Conservation (phyloP, 1,140 invertebrate genomes). For the Drosophila suzukii region DNA sequence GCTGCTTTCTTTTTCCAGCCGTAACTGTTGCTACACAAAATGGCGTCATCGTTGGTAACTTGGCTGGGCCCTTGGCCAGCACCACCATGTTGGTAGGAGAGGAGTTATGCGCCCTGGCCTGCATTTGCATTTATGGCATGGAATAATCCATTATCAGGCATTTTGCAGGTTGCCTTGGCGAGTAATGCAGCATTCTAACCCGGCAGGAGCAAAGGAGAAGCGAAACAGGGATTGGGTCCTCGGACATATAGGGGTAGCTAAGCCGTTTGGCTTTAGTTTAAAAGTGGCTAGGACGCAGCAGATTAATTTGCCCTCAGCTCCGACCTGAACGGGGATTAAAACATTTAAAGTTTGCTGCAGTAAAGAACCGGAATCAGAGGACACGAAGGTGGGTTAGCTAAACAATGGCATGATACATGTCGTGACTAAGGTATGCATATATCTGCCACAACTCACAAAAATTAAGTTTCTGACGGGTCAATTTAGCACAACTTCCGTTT, state of each 20-base stretch:
- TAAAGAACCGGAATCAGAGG: constrained; percentile 6
- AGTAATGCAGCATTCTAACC: constrained; percentile 67
- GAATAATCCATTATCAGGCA: constrained; percentile 82
- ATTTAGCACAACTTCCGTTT: too few relatives aligned
- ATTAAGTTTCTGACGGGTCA: too few relatives aligned
- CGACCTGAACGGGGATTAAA: constrained; percentile 52
- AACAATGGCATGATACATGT: constrained; percentile 17
- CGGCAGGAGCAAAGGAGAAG: constrained; percentile 20
- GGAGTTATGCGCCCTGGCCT: constrained; percentile 45
- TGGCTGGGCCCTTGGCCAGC: constrained; percentile 21
- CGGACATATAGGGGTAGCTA: constrained; percentile 43
- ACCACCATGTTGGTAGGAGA: constrained; percentile 22
- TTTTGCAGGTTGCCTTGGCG: constrained; percentile 81
- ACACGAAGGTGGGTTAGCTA: constrained; percentile 14
- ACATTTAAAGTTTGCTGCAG: constrained; percentile 37
- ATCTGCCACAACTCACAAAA: too few relatives aligned
- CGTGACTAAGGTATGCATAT: too few relatives aligned
- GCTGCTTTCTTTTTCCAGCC: constrained; percentile 56
- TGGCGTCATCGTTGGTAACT: constrained; percentile 64
- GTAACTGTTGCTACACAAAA: constrained; percentile 78
- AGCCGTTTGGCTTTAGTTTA: constrained; percentile 70
- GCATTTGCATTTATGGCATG: constrained; percentile 82
- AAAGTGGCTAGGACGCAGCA: constrained; percentile 65
- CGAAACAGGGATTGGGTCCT: constrained; percentile 15
- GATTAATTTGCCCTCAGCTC: constrained; percentile 63